phyloP scores from a whole-genome alignment of 1,140 invertebrate genomes.

The Gryon sp. region DNA sequence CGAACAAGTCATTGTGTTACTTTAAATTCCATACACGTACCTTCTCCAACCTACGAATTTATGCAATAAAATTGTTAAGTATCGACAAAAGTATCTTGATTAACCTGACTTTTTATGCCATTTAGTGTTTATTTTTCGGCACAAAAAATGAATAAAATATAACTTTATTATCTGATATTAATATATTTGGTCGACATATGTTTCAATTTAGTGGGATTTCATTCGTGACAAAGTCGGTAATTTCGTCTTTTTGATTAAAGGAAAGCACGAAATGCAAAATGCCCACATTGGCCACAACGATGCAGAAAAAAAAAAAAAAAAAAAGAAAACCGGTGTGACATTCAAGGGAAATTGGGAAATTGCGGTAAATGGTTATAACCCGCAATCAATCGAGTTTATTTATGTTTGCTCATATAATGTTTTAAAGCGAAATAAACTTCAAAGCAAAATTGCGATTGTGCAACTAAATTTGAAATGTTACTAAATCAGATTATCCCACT shows the following conservation, averaged over 20 bases:
- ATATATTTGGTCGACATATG: constrained; percentile 21
- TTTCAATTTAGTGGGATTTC: constrained; percentile 28
- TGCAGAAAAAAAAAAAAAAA: not conserved
- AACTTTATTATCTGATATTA: constrained; percentile 24
- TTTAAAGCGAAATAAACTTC: constrained; percentile 19
- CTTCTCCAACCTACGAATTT: constrained; percentile 33
- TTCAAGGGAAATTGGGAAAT: constrained; percentile 20
- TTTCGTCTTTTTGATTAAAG: constrained; percentile 10
- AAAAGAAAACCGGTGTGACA: no score
- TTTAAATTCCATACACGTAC: constrained; percentile 11
- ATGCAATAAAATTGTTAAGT: constrained; percentile 14
- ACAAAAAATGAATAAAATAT: constrained; percentile 16
- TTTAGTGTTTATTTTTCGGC: constrained; percentile 36
- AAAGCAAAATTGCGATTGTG: constrained; percentile 25
- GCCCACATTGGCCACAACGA: not conserved
- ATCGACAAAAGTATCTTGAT: constrained; percentile 30
- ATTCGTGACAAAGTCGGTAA: constrained; percentile 23
- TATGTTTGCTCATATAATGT: not conserved
- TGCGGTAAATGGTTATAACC: not conserved
- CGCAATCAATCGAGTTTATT: constrained; percentile 10
- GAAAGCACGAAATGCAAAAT: constrained; percentile 18
- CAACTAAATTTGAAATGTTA: constrained; percentile 27
- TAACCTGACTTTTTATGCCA: constrained; percentile 33
- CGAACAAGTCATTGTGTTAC: constrained; percentile 8
- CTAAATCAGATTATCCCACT: constrained; percentile 42